phyloP scores from a whole-genome alignment of 2,113 vertebrate species.

The Silurus meridionalis region DNA sequence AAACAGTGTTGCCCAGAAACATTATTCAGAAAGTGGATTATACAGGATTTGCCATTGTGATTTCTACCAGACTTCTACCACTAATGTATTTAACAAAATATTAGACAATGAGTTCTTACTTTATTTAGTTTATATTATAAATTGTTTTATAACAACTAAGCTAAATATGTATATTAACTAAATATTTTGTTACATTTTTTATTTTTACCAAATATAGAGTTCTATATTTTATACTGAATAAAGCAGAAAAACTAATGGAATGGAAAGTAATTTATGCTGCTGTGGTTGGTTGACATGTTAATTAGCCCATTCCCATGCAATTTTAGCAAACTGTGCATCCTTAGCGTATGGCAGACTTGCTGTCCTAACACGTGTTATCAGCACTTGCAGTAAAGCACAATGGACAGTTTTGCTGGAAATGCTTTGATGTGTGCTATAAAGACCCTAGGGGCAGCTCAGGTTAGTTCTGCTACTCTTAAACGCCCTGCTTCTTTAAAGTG shows the following conservation, averaged over 20 bases:
- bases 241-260: conserved; percentile 4
- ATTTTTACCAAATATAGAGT: neutral
- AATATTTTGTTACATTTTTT: too few relatives aligned
- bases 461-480: conserved; percentile 49
- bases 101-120: too few relatives aligned
- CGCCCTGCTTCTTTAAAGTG: conserved; percentile 65
- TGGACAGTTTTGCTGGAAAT: conserved; percentile 40
- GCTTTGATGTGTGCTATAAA: conserved; percentile 64
- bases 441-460: conserved; percentile 54
- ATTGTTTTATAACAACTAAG: too few relatives aligned
- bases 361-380: conserved; percentile 14
- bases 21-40: neutral
- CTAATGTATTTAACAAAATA: too few relatives aligned
- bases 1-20: neutral
- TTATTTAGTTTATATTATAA: too few relatives aligned
- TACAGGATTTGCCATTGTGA: neutral
- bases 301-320: conserved; percentile 2
- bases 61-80: neutral
- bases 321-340: conserved; percentile 5
- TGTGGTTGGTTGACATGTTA: conserved; percentile 20
- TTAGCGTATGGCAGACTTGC: neutral
- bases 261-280: conserved; percentile 8
- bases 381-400: neutral
- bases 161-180: too few relatives aligned
- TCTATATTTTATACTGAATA: neutral